A percentile compares a stretch with the other conserved stretches of the same genome.
These are phyloP conservation scores for Deroplatys truncata DNA, from an alignment of 2,888 invertebrate genomes.

Conservation along the genomic window DNA sequence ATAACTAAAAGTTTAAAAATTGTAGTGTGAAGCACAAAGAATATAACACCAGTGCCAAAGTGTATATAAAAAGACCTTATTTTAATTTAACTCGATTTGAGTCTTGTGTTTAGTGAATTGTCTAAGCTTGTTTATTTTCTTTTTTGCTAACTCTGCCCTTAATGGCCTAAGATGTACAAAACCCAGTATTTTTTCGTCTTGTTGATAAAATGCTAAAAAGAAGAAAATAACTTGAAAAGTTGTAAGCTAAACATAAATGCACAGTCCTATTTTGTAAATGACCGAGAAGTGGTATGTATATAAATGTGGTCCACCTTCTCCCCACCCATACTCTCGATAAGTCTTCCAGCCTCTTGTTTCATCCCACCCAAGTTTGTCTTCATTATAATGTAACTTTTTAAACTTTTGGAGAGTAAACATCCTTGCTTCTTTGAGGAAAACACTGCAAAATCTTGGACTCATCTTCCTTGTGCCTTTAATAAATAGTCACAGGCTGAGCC, in stretches of 20 bases:
- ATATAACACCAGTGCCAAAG: constrained; percentile 11
- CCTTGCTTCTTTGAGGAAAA: no score
- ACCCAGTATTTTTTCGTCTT: not conserved
- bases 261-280: not conserved
- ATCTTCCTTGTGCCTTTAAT: no score
- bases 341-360: not conserved
- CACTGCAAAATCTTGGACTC: no score
- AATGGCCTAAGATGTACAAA: not conserved
- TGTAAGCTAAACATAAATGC: not conserved
- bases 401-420: no score
- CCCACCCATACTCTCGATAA: not conserved
- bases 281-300: not conserved
- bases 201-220: not conserved
- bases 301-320: not conserved
- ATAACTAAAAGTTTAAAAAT: not conserved
- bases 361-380: not conserved
- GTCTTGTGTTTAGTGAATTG: not conserved
- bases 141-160: not conserved
- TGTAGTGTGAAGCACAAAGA: not conserved
- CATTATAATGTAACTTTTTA: no score
- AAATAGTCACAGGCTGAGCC: no score
- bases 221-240: not conserved
- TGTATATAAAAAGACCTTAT: not conserved
- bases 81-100: not conserved
- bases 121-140: not conserved